Evolutionary conservation across 2,797 vertebrate species (phyloP).

Genomic region (Thamnophis elegans): DNA sequence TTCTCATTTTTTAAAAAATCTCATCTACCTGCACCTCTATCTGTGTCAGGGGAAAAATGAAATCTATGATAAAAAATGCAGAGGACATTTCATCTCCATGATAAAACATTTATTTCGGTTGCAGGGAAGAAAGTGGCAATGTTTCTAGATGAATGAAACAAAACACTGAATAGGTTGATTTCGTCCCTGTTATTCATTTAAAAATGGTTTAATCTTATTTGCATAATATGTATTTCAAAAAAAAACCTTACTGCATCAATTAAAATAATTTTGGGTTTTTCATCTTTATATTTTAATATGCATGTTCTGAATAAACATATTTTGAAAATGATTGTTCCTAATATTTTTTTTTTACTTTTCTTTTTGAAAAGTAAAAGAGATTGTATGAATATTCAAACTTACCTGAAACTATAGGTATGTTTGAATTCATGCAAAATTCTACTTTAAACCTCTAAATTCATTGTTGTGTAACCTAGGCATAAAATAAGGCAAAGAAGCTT

Average conservation of each 20-base stretch:
- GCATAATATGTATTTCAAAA: background rate
- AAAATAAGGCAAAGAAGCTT: background rate
- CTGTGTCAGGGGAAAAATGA: background rate
- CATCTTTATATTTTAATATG: background rate
- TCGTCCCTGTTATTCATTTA: background rate
- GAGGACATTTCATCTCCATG: background rate
- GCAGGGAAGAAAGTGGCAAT: background rate
- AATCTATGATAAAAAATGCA: background rate
- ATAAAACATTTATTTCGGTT: background rate
- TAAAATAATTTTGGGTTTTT: background rate
- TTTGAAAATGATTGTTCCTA: background rate
- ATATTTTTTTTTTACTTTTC: background rate
- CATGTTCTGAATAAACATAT: background rate
- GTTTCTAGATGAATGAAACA: background rate
- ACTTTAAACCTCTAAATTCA: background rate
- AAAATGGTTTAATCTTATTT: background rate
- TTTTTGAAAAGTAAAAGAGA: slow-evolving; percentile 13
- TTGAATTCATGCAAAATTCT: slow-evolving; percentile 11
- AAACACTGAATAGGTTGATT: background rate
- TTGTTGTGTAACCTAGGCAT: slow-evolving; percentile 4
- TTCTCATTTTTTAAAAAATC: background rate
- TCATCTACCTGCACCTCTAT: background rate
- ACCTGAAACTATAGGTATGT: slow-evolving; percentile 8
- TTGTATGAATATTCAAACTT: background rate
- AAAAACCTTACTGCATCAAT: background rate